A percentile compares a stretch with the other conserved stretches of the same genome.
These are phyloP conservation scores for Apostichopus parvimensis DNA, from an alignment of 35 echinoderm and acorn worm genomes.

Conservation along the genomic window DNA sequence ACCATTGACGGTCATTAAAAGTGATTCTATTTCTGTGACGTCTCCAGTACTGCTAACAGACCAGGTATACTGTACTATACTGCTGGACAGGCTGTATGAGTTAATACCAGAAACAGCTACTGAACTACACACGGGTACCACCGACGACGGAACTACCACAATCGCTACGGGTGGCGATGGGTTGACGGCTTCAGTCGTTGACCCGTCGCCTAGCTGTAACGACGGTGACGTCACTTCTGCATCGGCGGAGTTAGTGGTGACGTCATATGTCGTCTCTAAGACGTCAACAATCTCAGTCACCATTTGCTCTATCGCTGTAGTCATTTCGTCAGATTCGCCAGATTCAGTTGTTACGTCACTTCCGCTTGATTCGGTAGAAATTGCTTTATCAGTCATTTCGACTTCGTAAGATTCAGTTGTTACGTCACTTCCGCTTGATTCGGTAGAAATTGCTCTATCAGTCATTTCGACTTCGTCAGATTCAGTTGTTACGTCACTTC, in stretches of 20 bases:
- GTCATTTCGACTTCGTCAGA: background rate
- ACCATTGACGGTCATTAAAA: background rate
- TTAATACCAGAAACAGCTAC: background rate
- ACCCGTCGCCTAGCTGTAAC: background rate
- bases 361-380: background rate
- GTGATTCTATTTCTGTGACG: background rate
- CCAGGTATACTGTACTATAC: constrained; percentile 5
- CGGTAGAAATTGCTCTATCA: background rate
- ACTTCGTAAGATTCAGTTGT: background rate
- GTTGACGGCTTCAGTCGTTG: background rate
- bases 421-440: background rate
- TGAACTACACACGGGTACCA: background rate
- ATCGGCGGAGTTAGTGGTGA: too few relatives aligned
- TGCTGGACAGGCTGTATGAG: background rate
- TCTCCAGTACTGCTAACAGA: background rate
- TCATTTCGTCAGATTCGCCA: background rate
- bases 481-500: background rate
- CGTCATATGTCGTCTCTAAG: background rate
- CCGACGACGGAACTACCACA: background rate
- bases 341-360: background rate
- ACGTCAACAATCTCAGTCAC: background rate
- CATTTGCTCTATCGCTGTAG: background rate
- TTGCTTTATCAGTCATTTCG: background rate
- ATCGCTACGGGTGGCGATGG: background rate
- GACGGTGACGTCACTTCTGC: background rate